phyloP scores from a whole-genome alignment of 1,140 invertebrate species.

The Amyelois transitella region DNA sequence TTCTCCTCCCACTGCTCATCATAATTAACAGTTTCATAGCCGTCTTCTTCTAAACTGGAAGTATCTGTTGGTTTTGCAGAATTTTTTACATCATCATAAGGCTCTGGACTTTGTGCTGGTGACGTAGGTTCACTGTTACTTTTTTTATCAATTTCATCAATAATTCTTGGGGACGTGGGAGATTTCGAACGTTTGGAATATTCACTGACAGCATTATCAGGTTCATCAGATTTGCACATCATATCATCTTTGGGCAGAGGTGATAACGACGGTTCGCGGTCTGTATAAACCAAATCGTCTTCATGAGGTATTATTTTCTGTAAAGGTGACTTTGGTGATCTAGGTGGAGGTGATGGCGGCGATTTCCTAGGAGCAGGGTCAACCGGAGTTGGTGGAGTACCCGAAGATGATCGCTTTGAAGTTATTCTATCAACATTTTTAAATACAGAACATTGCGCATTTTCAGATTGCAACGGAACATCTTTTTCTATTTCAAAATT shows the following conservation, averaged over 20 bases:
- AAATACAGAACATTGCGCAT: conserved; percentile 24
- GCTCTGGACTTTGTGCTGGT: conserved; percentile 24
- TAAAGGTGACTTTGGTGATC: conserved; percentile 46
- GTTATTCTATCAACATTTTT: conserved; percentile 32
- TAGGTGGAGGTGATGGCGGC: conserved; percentile 44
- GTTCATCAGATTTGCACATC: conserved; percentile 4
- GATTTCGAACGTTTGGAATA: conserved; percentile 14
- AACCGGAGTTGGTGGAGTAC: conserved; percentile 9
- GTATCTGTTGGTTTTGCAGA: conserved; percentile 22
- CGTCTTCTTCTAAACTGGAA: conserved; percentile 41
- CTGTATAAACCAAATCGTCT: conserved; percentile 8
- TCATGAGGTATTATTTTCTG: conserved; percentile 13
- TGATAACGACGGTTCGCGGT: conserved; percentile 17
- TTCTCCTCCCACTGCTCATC: conserved; percentile 53
- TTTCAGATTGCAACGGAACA: conserved; percentile 18
- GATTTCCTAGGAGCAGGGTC: conserved; percentile 29
- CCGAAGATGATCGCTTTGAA: conserved; percentile 15
- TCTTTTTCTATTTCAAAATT: conserved; percentile 19
- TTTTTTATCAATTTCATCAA: conserved; percentile 24
- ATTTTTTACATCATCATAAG: conserved; percentile 17
- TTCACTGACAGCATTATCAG: conserved; percentile 10
- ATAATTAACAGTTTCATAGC: conserved; percentile 50
- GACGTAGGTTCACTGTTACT: conserved; percentile 18
- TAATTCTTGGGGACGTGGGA: conserved; percentile 20
- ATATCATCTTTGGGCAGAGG: conserved; percentile 16